Evolutionary conservation across 1,140 invertebrate genomes (phyloP), one percentile per base, ranked within the genome.

Genomic region (Pissodes strobi): DNA sequence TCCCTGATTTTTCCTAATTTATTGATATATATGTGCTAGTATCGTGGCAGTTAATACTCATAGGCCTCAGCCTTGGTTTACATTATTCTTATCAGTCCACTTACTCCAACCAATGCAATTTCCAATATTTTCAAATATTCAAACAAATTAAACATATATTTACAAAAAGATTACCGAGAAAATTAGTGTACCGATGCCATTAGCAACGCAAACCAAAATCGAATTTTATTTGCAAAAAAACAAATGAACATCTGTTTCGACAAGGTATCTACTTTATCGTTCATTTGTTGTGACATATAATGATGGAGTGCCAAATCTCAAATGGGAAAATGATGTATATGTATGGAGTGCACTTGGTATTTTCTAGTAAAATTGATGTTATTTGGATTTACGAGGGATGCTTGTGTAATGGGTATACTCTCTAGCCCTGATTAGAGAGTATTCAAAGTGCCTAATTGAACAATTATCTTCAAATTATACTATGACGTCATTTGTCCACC

Each of bases 311-410:
- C 46, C 57, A 22, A n/a, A 25, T 15, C 22, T 34, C 12, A 60
- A 60, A 60, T 60, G 57, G 57, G 57, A 60, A 60, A 60, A 60
- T 60, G 57, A 60, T 60, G 57, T 60, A 60, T 60, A 18, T 48
- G 46, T n/a, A 13, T 57, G 27, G 38, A 57, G 53, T 57, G 38
- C 38, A 25, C 53, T 43, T 30, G 48, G 10, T 51, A 19, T 22
- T 21, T 13, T 51, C 12, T 30, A 51, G 12, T 51, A 51, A 51
- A 51, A 51, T 51, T 25, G 22, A 30, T 51, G 48, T 25, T 51
- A 25, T 25, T 51, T 30, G 27, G 15, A 30, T 27, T 34, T 34
- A 51, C 48, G 48, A 51, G 48, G 48, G 45, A n/a, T n/a, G n/a
- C n/a, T n/a, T n/a, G n/a, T n/a, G n/a, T n/a, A n/a, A n/a, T n/a